A percentile compares a stretch with the other conserved stretches of the same genome.
Evolutionary conservation across 2,797 vertebrate species (phyloP).

Genomic region (Tapirus indicus): DNA sequence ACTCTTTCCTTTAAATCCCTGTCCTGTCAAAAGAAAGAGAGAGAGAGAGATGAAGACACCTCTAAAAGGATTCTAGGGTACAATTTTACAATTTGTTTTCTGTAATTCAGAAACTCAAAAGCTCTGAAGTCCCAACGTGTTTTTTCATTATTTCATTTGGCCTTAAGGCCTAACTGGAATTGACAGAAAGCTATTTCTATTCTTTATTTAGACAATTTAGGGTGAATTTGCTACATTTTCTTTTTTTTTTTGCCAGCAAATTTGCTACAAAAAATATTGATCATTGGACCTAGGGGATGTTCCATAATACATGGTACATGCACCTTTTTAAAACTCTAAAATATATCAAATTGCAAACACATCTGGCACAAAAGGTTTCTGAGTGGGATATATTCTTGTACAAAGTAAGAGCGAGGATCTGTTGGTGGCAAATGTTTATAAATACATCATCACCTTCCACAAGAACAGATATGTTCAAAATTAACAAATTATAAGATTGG

Average conservation of each 20-base stretch:
- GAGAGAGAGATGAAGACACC: background rate
- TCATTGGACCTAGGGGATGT: background rate
- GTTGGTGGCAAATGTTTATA: background rate
- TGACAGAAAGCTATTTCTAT: background rate
- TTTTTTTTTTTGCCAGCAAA: background rate
- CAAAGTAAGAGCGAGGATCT: background rate
- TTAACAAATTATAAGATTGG: background rate
- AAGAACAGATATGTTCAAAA: background rate
- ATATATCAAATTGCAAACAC: background rate
- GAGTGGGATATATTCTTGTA: background rate
- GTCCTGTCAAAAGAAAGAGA: background rate
- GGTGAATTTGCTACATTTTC: background rate
- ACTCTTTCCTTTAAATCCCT: background rate
- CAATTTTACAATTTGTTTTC: background rate
- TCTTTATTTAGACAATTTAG: background rate
- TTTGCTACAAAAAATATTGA: background rate
- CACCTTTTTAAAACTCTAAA: background rate
- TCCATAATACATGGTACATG: background rate
- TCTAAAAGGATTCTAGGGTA: background rate
- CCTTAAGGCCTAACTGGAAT: background rate
- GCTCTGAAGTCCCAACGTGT: background rate
- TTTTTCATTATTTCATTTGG: background rate
- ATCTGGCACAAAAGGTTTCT: background rate
- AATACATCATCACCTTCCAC: background rate
- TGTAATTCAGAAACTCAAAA: background rate